Evolutionary conservation across 2,797 vertebrate species (phyloP).

Genomic region (Crocidura indochinensis): DNA sequence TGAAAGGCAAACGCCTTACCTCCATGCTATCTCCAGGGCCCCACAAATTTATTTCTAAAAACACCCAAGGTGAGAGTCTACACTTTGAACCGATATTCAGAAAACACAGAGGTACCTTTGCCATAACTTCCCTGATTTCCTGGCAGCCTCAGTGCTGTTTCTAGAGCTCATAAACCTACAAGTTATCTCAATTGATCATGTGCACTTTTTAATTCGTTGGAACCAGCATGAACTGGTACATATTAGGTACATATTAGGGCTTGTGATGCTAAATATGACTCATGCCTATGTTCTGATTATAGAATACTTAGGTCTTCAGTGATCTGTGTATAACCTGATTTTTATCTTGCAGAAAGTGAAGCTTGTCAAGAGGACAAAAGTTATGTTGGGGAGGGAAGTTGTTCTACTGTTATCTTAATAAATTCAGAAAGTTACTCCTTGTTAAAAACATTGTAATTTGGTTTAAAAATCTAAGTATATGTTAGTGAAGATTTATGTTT

Average conservation of each 20-base stretch:
- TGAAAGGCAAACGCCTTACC: no score
- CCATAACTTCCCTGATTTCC: no score
- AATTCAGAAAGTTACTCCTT: constrained; percentile 5
- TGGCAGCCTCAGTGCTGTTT: no score
- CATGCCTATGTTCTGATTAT: neutral
- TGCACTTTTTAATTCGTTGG: neutral
- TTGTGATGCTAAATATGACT: neutral
- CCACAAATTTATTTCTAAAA: constrained; percentile 16
- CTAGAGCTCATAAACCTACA: no score
- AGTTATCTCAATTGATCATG: neutral
- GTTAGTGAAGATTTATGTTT: neutral
- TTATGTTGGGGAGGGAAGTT: neutral
- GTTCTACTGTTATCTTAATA: neutral
- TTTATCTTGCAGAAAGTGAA: neutral
- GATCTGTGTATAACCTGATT: neutral
- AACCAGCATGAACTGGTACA: neutral
- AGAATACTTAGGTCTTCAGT: neutral
- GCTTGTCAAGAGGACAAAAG: neutral
- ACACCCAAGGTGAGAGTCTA: neutral
- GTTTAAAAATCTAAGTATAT: neutral
- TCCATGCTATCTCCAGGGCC: no score
- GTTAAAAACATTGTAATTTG: neutral
- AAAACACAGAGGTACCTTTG: neutral
- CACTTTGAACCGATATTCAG: neutral
- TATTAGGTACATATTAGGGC: neutral